Evolutionary conservation across 1,140 invertebrate genomes (phyloP).

Genomic region (Calephelis virginiensis): DNA sequence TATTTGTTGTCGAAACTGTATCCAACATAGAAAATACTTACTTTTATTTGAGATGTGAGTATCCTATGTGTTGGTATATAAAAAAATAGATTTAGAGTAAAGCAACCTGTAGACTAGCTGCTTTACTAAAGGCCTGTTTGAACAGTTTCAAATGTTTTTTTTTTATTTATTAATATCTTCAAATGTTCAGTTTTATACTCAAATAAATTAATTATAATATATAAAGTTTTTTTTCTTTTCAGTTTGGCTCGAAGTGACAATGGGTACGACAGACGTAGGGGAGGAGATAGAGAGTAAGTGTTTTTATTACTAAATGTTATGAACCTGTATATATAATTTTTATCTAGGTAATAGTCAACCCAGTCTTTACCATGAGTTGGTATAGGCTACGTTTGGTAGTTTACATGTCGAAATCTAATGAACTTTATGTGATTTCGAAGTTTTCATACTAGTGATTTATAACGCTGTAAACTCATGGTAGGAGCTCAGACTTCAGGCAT

Average conservation of each 20-base stretch:
- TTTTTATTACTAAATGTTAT: neutral
- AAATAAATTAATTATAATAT: too few species aligned
- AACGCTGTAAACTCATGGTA: too few species aligned
- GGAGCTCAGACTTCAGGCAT: too few species aligned
- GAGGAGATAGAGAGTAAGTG: constrained; percentile 75
- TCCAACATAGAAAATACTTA: constrained; percentile 33
- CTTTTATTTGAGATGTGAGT: constrained; percentile 26
- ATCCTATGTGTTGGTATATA: constrained; percentile 47
- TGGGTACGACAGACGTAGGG: constrained; percentile 68
- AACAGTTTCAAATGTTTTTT: constrained; percentile 36
- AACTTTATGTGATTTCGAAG: too few species aligned
- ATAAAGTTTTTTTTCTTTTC: constrained; percentile 30
- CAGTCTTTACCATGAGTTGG: too few species aligned
- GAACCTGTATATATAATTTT: too few species aligned
- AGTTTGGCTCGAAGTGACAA: constrained; percentile 66
- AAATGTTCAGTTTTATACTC: neutral
- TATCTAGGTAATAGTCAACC: too few species aligned
- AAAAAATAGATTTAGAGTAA: constrained; percentile 55
- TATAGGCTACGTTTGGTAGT: too few species aligned
- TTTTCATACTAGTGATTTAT: too few species aligned
- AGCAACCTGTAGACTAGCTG: constrained; percentile 36
- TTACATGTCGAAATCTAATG: too few species aligned
- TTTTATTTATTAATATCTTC: neutral
- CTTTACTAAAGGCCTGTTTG: constrained; percentile 60
- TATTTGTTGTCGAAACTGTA: neutral